A percentile compares a stretch with the other conserved stretches of the same genome.
Conservation (phyloP, 1,140 invertebrate genomes). For the Bombus cullumanus region DNA sequence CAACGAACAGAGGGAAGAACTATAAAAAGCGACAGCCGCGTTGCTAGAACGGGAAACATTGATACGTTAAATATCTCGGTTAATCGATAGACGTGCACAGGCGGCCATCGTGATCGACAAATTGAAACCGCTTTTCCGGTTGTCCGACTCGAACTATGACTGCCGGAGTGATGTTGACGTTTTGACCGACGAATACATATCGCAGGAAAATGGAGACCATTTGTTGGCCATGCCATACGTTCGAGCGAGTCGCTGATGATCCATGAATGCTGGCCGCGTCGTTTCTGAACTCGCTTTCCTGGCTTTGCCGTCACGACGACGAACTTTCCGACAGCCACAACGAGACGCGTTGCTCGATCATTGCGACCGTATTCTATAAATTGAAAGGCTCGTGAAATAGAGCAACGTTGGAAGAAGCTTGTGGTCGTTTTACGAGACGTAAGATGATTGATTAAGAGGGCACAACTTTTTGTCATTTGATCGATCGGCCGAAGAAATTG, state of each 20-base stretch:
- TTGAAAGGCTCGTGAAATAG: not conserved
- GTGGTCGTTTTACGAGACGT: not conserved
- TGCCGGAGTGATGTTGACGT: not conserved
- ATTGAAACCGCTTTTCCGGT: not conserved
- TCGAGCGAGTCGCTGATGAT: not conserved
- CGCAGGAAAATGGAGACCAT: constrained; percentile 8
- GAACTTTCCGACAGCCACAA: not conserved
- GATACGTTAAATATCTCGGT: not conserved
- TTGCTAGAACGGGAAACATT: not conserved
- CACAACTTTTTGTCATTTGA: not conserved
- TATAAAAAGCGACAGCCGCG: too few species aligned
- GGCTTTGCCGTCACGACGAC: not conserved
- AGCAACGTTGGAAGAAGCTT: not conserved
- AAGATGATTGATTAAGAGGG: not conserved
- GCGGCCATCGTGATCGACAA: not conserved
- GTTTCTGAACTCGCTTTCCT: not conserved
- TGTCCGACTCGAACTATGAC: not conserved
- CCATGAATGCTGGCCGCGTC: not conserved
- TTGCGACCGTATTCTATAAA: too few species aligned
- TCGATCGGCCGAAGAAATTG: not conserved
- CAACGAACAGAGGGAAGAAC: not conserved
- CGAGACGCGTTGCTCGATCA: not conserved
- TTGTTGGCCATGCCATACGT: not conserved
- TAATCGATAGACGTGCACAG: not conserved
- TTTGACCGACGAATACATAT: constrained; percentile 9